Base-by-base conservation (phyloP, 1,140 invertebrate genomes). In the Bursaphelenchus mucronatus region DNA sequence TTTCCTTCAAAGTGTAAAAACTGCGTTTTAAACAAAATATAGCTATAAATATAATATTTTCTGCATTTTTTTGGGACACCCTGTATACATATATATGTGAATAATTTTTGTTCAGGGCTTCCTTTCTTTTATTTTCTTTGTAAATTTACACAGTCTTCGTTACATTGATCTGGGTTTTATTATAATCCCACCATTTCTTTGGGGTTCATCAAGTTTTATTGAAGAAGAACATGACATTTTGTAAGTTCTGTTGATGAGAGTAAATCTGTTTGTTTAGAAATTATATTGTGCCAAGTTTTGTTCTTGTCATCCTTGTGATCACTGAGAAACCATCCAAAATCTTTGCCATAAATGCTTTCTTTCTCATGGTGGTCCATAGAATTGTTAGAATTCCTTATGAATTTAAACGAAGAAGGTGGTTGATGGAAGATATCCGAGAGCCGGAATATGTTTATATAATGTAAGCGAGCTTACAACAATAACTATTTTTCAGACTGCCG, bases 191-290 rank as follows among this genome's bases (percentile, higher is more conserved):
- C 72, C 70, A 44, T 30, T 72, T 4, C 50, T 58, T 21, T 59
- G 40, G 45, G 70, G 75, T 51, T 51, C 74, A 5, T 77, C 74
- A 6, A 79, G 76, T 50, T 76, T 71, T n/a, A 59, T 68, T 9
- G 74, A 76, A 53, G 75, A 76, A 47, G 74, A 76, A 56, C 75
- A 76, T 53, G 76, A 78, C 56, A 50, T 76, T 19, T 76, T 75
- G 74, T 78, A 30, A 30, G 65, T 49, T 39, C 21, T 47, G 30
- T 19, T 51, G 61, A 13, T 46, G 19, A 30, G 7, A 11, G 7
- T 17, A 39, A 8, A 11, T 8, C 7, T 69, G 8, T 8, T 68
- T 3, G 41, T 70, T 61, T 51, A 73, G 69, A 70, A 70, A 69
- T 51, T 71, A 73, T 44, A 9, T 69, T 8, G 39, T 58, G 11